Percentiles rank a stretch among this genome's conserved stretches.
phyloP scores from a whole-genome alignment of 92 coral and sea anemone species.

The Porites divaricata region DNA sequence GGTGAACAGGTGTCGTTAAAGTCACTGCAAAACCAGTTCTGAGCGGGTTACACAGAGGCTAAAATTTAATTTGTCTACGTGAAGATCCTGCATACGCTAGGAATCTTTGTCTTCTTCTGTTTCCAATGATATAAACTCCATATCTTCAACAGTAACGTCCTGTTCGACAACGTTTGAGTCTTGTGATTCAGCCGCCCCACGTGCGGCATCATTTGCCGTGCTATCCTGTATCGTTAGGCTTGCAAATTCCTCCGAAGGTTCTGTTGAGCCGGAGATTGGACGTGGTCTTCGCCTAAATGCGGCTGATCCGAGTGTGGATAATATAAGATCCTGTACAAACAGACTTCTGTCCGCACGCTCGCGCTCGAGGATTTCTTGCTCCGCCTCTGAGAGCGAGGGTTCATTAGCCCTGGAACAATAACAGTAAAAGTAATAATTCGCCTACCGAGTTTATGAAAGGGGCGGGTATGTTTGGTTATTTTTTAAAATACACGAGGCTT shows the following conservation, averaged over 20 bases:
- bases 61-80: constrained; percentile 17
- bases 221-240: constrained; percentile 58
- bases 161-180: constrained; percentile 58
- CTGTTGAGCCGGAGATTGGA: constrained; percentile 19
- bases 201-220: constrained; percentile 29
- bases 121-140: constrained; percentile 84
- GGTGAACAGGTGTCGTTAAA: constrained; percentile 15
- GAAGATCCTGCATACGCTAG: constrained; percentile 40
- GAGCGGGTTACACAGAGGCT: constrained; percentile 15
- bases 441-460: background rate
- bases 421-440: background rate
- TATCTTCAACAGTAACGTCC: constrained; percentile 79
- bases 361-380: constrained; percentile 85
- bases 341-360: constrained; percentile 90
- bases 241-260: constrained; percentile 67
- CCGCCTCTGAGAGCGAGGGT: constrained; percentile 85
- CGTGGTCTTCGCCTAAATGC: constrained; percentile 64
- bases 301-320: constrained; percentile 90
- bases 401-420: constrained; percentile 80
- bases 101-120: constrained; percentile 93
- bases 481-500: no score
- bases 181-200: constrained; percentile 49
- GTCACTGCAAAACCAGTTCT: constrained; percentile 32
- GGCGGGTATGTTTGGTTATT: no score
- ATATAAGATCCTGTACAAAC: constrained; percentile 96